phyloP scores from a whole-genome alignment of 2,113 vertebrate species.

The Rhizomys pruinosus region DNA sequence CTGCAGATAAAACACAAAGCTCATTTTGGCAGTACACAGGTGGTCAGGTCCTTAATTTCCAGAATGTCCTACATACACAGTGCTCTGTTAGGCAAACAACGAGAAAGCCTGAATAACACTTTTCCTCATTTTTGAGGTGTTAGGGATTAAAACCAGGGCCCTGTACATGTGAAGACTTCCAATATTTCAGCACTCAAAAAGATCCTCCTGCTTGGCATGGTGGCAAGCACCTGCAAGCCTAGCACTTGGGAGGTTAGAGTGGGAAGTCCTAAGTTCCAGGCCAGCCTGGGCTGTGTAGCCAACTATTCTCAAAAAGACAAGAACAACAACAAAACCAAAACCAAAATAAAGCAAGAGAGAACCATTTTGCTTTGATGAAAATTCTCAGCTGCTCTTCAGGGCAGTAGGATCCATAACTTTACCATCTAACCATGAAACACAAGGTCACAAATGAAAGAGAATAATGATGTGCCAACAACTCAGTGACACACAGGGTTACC shows the following conservation, averaged over 20 bases:
- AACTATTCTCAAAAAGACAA: not conserved
- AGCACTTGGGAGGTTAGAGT: not conserved
- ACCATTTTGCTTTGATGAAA: not conserved
- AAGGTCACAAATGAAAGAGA: not conserved
- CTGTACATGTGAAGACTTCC: not conserved
- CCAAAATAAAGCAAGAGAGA: too few relatives aligned
- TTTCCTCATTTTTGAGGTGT: not conserved
- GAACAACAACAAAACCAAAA: not conserved
- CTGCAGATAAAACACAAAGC: not conserved
- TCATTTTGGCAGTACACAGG: not conserved
- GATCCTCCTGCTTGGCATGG: not conserved
- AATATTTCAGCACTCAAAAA: not conserved
- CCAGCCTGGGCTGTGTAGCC: not conserved
- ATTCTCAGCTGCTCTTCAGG: not conserved
- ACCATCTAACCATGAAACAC: not conserved
- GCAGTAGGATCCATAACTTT: not conserved
- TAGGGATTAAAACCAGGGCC: not conserved
- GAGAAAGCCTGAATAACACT: not conserved
- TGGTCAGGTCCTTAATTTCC: not conserved
- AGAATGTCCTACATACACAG: not conserved
- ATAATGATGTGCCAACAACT: not conserved
- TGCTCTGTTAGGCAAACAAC: not conserved
- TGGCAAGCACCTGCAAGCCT: not conserved
- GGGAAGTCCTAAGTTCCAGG: not conserved
- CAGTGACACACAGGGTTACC: slow-evolving; percentile 82